phyloP scores from a whole-genome alignment of 2,888 invertebrate species.

The Acronicta aceris region DNA sequence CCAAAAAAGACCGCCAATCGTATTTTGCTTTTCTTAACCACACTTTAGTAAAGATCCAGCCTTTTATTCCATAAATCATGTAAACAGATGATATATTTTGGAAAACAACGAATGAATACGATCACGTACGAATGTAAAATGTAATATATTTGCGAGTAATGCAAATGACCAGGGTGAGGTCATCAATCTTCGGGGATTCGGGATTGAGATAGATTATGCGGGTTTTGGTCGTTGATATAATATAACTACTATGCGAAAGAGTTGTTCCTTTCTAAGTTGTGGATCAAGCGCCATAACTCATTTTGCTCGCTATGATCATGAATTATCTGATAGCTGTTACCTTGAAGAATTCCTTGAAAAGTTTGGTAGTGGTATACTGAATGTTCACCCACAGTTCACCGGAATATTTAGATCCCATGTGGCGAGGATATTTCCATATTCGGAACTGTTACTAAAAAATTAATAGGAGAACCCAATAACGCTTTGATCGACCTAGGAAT shows the following conservation, averaged over 20 bases:
- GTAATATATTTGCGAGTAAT: slow-evolving; percentile 24
- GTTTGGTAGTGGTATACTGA: no score
- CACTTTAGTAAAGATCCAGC: slow-evolving; percentile 6
- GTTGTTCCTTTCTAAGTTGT: neutral
- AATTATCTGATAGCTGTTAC: no score
- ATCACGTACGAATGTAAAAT: slow-evolving; percentile 27
- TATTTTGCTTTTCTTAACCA: slow-evolving; percentile 8
- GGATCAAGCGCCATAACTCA: neutral
- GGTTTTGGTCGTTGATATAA: slow-evolving; percentile 6
- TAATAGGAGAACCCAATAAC: no score
- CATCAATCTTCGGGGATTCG: slow-evolving; percentile 42
- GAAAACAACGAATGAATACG: slow-evolving; percentile 8
- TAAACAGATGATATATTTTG: slow-evolving; percentile 17
- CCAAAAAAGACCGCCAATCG: neutral
- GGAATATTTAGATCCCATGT: no score
- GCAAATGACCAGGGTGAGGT: slow-evolving; percentile 20
- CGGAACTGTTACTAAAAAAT: no score
- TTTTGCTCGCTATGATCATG: no score
- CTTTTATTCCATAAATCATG: slow-evolving; percentile 26
- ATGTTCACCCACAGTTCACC: no score
- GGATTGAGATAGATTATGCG: slow-evolving; percentile 18
- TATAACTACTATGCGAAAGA: neutral
- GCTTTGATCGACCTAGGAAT: no score
- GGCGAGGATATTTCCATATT: no score
- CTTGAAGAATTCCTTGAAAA: no score